Base-by-base conservation (phyloP, 2,113 vertebrate genomes). In the Dasypus novemcinctus region DNA sequence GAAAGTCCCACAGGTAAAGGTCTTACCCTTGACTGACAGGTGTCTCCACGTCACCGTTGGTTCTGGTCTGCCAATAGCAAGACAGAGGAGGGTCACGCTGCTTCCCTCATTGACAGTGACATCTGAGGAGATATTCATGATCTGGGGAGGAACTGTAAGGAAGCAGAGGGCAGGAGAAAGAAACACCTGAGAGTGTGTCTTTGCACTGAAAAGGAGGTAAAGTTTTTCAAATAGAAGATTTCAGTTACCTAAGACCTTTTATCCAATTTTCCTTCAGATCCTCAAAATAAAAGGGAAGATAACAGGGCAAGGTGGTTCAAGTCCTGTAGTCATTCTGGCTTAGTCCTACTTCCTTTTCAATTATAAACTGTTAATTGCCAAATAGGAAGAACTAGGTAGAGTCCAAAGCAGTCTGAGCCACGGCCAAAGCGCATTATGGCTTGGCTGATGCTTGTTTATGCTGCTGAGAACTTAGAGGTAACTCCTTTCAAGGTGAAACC, bases 41-140 rank as follows among this genome's bases (percentile, higher is more conserved):
- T 99, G 99, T 90, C 99, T 99, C 99, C 99, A 99, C 7, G 99
- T 99, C 95, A 99, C 98, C 0, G 98, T 99, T 43, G 99, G 99
- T 93, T 99, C 99, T 0, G 99, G 99, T 96, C 99, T 98, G 89
- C 99, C 99, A 0, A 99, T 99, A 2, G 99, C 99, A 97, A 99
- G 97, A 97, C 99, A 99, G 98, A 99, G 98, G 7, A 99, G 99
- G 81, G 98, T 99, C 94, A 99, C 98, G 0, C 98, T 99, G 98
- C 99, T 99, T 97, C 99, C 99, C 97, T 99, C 99, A 0, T 99
- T 99, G 97, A 99, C 99, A 0, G 99, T 99, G 97, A 99, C 93
- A 85, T 99, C 99, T 8, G 98, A 99, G 0, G 99, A 99, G 98
- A 99, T 99, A 97, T 99, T 99, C 57, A 99, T 99, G 85, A 99